Evolutionary conservation across 2,113 vertebrate genomes (phyloP).

Genomic region (Ovis canadensis): DNA sequence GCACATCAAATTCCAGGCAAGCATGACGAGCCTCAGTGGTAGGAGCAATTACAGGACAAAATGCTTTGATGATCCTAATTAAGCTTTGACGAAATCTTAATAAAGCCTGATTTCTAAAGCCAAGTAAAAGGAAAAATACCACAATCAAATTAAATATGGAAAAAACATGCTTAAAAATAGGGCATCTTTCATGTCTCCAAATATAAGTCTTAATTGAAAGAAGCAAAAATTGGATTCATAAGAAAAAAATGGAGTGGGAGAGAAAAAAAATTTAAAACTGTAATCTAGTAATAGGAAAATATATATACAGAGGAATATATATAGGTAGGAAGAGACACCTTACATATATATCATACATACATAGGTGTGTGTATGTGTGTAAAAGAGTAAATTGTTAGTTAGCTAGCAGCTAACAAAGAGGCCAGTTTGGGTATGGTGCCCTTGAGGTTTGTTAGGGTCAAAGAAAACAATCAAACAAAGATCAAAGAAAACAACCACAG

Average conservation of each 20-base stretch:
- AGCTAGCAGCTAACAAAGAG: neutral
- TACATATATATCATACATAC: neutral
- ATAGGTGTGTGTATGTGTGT: neutral
- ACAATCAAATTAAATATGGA: neutral
- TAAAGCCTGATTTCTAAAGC: neutral
- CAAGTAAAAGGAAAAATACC: neutral
- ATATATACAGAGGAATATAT: neutral
- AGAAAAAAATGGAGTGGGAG: neutral
- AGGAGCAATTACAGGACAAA: neutral
- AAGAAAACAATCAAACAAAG: neutral
- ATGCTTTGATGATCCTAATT: neutral
- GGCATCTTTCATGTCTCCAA: neutral
- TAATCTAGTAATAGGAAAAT: neutral
- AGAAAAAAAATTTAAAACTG: neutral
- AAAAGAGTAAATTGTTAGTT: neutral
- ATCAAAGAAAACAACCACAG: neutral
- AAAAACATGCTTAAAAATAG: neutral
- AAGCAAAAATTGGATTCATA: neutral
- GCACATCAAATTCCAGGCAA: neutral
- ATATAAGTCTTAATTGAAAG: neutral
- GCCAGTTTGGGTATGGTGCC: neutral
- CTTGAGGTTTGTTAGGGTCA: neutral
- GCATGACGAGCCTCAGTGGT: neutral
- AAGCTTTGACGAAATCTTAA: neutral
- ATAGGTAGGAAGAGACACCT: neutral